A percentile compares a stretch with the other conserved stretches of the same genome.
phyloP scores from a whole-genome alignment of 2,797 vertebrate species.

The Poecilia wingei region DNA sequence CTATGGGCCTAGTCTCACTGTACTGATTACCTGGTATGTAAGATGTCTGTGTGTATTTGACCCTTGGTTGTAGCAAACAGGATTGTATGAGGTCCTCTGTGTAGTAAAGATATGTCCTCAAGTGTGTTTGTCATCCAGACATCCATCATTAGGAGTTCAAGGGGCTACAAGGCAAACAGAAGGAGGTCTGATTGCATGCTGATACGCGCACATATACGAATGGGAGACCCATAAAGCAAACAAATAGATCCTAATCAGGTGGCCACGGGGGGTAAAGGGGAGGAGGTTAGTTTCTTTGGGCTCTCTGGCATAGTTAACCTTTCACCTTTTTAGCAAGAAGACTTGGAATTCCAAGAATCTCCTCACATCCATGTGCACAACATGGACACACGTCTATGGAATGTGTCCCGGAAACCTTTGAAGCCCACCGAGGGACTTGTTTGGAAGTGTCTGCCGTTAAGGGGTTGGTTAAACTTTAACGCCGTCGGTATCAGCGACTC shows the following conservation, averaged over 20 bases:
- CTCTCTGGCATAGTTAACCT: slow-evolving; percentile 59
- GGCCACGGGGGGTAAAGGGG: slow-evolving; percentile 45
- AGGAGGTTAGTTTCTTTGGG: slow-evolving; percentile 61
- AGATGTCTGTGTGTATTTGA: slow-evolving; percentile 26
- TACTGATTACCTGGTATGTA: slow-evolving; percentile 73
- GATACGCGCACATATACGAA: slow-evolving; percentile 30
- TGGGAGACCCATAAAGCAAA: slow-evolving; percentile 59
- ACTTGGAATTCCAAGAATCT: slow-evolving; percentile 72
- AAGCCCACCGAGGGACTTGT: slow-evolving; percentile 43
- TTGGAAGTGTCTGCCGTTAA: slow-evolving; percentile 45
- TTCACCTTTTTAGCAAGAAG: slow-evolving; percentile 46
- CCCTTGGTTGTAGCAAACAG: neutral
- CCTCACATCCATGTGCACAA: slow-evolving; percentile 38
- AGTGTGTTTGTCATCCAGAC: slow-evolving; percentile 33
- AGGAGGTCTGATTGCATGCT: slow-evolving; percentile 40
- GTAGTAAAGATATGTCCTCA: slow-evolving; percentile 11
- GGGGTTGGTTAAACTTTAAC: slow-evolving; percentile 50
- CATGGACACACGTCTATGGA: slow-evolving; percentile 30
- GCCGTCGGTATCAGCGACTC: slow-evolving; percentile 13
- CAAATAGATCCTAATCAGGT: slow-evolving; percentile 64
- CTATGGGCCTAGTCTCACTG: slow-evolving; percentile 64
- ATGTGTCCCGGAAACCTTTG: slow-evolving; percentile 66
- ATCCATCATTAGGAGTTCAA: slow-evolving; percentile 45
- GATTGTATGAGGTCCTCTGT: neutral
- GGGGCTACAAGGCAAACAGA: slow-evolving; percentile 42